Evolutionary conservation across 1,140 invertebrate genomes (phyloP), one percentile per base, ranked within the genome.

Genomic region (Drosophila pallidifrons): DNA sequence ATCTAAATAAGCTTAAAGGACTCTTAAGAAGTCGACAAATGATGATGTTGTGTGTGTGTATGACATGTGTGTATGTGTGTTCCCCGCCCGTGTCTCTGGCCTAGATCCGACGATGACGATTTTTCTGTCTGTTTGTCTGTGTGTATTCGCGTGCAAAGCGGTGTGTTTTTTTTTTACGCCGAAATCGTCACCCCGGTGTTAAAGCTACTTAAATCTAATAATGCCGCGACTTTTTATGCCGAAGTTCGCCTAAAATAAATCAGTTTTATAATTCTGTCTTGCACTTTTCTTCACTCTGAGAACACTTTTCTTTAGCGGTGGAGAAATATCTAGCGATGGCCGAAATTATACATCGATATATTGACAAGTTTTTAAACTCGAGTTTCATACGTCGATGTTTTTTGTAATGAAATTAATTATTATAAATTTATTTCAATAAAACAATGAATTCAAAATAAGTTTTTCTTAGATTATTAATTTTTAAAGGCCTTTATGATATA

Each of bases 171-270:
- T 15, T 32, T 73, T 16, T 61, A 7, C 38, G 66, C 43, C 51
- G 47, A 65, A 64, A 72, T 57, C 58, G 63, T 70, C 66, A 54
- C 25, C 68, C 51, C 69, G 47, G 47, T 32, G 20, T 13, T 41
- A 60, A 28, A 69, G 15, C 69, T 79, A 83, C 80, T 83, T 83
- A 88, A 77, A 70, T 46, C 70, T 77, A 80, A 72, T 63, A 64
- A 83, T 69, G 64, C 41, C 75, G 25, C 65, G 65, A 79, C 54
- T 81, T 78, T 75, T 66, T 65, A 8, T 58, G 4, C 13, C 20
- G 46, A n/a, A 32, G 43, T 38, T 65, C 52, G 67, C 47, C 69
- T 81, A 81, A 64, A 85, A 85, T 58, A 10, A 63, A 69, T 52
- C 49, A 64, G 41, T 57, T 51, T 66, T 77, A 49, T 32, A 28